phyloP scores from a whole-genome alignment of 2,888 invertebrate species.

The Eupithecia vulgata region DNA sequence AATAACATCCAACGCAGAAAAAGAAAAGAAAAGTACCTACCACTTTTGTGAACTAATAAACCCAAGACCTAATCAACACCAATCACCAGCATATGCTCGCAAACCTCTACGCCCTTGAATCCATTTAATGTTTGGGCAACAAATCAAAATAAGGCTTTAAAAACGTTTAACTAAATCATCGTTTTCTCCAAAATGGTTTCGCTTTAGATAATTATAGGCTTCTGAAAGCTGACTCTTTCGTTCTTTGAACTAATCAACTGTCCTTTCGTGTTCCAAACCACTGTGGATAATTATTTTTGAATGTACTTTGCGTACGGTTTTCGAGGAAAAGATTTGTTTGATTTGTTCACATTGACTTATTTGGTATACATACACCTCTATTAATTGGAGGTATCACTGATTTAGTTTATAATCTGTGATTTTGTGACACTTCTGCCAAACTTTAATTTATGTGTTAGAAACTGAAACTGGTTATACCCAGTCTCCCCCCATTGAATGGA shows the following conservation, averaged over 20 bases:
- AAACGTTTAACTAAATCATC: conserved; percentile 81
- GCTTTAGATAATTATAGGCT: conserved; percentile 81
- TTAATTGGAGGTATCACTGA: no score
- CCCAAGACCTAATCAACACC: conserved; percentile 6
- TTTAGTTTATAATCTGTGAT: no score
- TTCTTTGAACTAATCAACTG: conserved; percentile 70
- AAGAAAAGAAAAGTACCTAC: not conserved
- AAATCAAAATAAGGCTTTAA: conserved; percentile 78
- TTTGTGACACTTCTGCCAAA: no score
- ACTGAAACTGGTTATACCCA: no score
- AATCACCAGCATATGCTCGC: conserved; percentile 41
- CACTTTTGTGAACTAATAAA: not conserved
- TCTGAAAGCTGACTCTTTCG: conserved; percentile 61
- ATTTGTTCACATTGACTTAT: not conserved
- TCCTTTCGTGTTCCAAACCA: conserved; percentile 39
- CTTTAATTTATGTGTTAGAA: no score
- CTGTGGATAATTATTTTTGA: conserved; percentile 42
- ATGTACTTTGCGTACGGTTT: conserved; percentile 23
- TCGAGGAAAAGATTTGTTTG: conserved; percentile 9
- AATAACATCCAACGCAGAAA: not conserved
- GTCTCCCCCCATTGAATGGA: no score
- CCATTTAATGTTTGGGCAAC: conserved; percentile 69
- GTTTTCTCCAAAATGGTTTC: conserved; percentile 76
- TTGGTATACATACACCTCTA: not conserved
- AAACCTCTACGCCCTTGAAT: conserved; percentile 50